Conservation (phyloP, 2,113 vertebrate genomes). For the Myrmophylax atrothorax region DNA sequence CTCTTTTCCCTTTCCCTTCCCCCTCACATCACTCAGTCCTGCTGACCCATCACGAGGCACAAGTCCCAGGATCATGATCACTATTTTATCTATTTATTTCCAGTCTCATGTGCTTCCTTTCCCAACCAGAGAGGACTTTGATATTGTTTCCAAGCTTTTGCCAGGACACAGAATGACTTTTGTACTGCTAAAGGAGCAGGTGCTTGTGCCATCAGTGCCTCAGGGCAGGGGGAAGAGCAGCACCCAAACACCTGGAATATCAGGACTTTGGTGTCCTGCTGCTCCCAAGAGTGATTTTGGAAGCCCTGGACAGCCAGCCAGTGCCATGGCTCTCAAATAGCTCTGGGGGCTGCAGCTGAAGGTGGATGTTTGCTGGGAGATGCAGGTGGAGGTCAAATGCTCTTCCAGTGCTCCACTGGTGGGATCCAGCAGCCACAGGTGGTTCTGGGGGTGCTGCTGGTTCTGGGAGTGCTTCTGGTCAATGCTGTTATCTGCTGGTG, state of each 20-base stretch:
- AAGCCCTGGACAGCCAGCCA: not conserved
- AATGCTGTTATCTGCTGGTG: not conserved
- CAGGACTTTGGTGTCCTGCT: not conserved
- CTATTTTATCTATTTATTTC: not conserved
- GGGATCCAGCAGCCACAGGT: rapidly evolving
- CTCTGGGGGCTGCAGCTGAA: not conserved
- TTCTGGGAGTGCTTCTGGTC: not conserved
- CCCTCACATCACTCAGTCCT: not conserved
- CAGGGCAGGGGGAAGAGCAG: not conserved
- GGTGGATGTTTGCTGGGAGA: not conserved
- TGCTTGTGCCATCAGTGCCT: not conserved
- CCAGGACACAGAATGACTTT: not conserved
- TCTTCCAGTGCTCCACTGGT: not conserved
- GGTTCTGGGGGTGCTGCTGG: too few species aligned
- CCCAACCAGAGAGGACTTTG: not conserved
- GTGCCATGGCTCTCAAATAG: not conserved
- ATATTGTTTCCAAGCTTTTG: not conserved
- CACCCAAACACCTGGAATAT: not conserved
- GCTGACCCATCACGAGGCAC: not conserved
- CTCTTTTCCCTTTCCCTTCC: not conserved
- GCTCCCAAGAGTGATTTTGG: not conserved
- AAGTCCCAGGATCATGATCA: not conserved
- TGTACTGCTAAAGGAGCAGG: not conserved
- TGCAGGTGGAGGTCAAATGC: not conserved
- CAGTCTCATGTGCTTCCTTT: not conserved